phyloP scores from a whole-genome alignment of 2,888 invertebrate genomes.

The Pseudococcus longispinus region DNA sequence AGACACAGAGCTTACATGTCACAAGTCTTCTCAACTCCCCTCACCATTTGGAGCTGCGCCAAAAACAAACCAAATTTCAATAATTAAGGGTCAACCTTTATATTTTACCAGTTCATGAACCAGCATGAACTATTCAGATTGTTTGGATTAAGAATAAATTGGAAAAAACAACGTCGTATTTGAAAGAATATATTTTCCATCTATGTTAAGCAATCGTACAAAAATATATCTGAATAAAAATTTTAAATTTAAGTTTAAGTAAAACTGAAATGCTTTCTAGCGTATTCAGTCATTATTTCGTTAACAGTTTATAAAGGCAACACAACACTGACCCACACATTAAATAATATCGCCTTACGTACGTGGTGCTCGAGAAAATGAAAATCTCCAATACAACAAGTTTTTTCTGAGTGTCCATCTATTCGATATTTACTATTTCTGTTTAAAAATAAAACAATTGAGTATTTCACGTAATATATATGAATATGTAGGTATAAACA shows the following conservation, averaged over 20 bases:
- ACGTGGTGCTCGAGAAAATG: not conserved
- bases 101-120: too few species aligned
- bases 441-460: not conserved
- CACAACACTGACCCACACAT: not conserved
- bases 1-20: too few species aligned
- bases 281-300: not conserved
- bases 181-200: constrained; percentile 4
- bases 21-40: too few species aligned
- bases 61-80: too few species aligned
- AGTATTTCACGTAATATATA: not conserved
- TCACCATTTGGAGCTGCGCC: too few species aligned
- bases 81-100: too few species aligned
- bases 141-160: too few species aligned
- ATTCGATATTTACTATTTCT: not conserved
- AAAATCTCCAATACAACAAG: not conserved
- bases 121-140: too few species aligned
- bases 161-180: not conserved
- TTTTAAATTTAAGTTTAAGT: not conserved
- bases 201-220: constrained; percentile 11
- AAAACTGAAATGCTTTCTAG: not conserved
- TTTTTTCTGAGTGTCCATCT: not conserved
- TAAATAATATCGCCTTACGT: not conserved
- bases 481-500: not conserved
- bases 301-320: not conserved
- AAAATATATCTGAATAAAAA: not conserved